A percentile compares a stretch with the other conserved stretches of the same genome.
Evolutionary conservation across 37 sponge, comb jelly and placozoan species (phyloP).

Genomic region (Tethya wilhelma): DNA sequence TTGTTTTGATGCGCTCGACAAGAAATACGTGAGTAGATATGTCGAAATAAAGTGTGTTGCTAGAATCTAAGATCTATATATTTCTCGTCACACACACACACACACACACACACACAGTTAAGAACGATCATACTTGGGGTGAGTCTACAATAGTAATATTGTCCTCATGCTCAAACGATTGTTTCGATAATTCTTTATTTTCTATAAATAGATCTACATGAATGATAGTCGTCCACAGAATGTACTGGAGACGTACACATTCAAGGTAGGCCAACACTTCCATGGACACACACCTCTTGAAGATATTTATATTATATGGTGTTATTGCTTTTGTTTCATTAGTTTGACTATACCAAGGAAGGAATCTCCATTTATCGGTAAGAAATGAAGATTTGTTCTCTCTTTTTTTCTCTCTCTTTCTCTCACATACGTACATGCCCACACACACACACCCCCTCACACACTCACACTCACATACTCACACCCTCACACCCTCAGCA

Average conservation of each 20-base stretch:
- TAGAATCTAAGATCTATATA: too few species aligned
- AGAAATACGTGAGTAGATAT: conserved; percentile 82
- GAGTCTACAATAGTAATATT: conserved; percentile 5
- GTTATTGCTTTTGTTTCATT: neutral
- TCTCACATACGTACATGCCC: too few species aligned
- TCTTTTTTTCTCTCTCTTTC: neutral
- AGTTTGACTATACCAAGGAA: conserved; percentile 50
- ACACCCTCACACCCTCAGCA: conserved; percentile 26
- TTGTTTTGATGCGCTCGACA: conserved; percentile 96
- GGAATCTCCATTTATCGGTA: conserved; percentile 54
- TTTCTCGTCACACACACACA: conserved; percentile 22
- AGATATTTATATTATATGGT: neutral
- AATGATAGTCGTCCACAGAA: conserved; percentile 23
- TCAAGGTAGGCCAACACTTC: conserved; percentile 34
- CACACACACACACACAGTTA: conserved; percentile 35
- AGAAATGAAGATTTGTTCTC: neutral
- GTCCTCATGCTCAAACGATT: neutral
- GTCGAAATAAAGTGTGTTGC: too few species aligned
- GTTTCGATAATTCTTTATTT: neutral
- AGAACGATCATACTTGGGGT: conserved; percentile 46
- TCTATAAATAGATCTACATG: neutral
- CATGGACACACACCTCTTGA: neutral
- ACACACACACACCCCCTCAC: too few species aligned
- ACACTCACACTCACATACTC: too few species aligned
- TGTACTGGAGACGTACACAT: conserved; percentile 49